Base-by-base conservation (phyloP, 2,888 invertebrate species). In the Elmis aenea region DNA sequence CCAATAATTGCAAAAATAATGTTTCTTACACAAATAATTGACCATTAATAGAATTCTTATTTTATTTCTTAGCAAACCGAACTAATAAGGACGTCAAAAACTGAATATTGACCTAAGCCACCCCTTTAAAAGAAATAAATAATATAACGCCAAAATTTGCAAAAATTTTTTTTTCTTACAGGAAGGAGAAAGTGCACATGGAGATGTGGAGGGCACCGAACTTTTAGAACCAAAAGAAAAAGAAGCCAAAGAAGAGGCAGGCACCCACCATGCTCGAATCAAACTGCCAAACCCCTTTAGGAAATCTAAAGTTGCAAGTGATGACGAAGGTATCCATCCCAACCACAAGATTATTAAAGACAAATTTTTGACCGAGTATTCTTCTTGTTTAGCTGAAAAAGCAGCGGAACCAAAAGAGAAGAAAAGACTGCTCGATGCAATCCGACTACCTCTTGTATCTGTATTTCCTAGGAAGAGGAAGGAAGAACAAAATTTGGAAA, bases 391-490 rank as follows among this genome's bases (percentile, higher is more conserved):
- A 18, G 59, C 48, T 45, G 57, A 57, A n/a, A 60, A 58, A 43
- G 39, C 45, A 34, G 24, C 36, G 12, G 58, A 60, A 43, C 61
- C 66, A 27, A 73, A 73, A 48, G 71, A 69, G 38, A 74, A 54
- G 40, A 57, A 58, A 38, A 61, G 69, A 23, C 63, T 80, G 15
- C 61, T 80, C 30, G 73, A 79, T 54, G 75, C 79, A 42, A 79
- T 81, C 46, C 73, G 76, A 49, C 60, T 78, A 47, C 81, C 81
- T n/a, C 67, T 80, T 45, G 77, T 75, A 13, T 70, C 71, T 5
- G 71, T 73, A 14, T 70, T 72, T 40, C 76, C 79, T 55, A 50
- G 56, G 22, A 59, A 69, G 54, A 68, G 66, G 48, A 62, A 67
- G 53, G 26, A 60, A 46, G 55, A 59, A 43, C 42, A 66, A 55